Evolutionary conservation across 2,113 vertebrate genomes (phyloP), one percentile per base, ranked within the genome.

Genomic region (Tupaia chinensis): DNA sequence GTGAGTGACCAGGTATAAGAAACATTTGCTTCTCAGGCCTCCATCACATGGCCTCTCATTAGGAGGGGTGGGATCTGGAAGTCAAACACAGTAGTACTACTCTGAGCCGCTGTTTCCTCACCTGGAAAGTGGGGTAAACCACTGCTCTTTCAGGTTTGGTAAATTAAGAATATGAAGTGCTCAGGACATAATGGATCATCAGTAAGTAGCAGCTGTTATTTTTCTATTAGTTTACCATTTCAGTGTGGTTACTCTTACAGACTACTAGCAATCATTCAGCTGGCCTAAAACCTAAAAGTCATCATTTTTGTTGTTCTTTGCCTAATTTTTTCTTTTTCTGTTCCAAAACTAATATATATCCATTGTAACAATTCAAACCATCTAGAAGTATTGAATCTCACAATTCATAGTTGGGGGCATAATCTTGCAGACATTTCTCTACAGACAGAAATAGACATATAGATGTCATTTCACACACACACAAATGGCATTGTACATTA

Each of bases 61-160:
- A n/a, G 29, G 56, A 9, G 19, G 2, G 8, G 11, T 1, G 53
- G 70, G 20, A 5, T 25, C 29, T 0, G 13, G 8, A 6, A 0
- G 15, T 23, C 78, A 56, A 54, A 9, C 12, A 7, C 1, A 65
- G 19, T 0, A 6, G 25, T 14, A 5, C 56, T 27, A 66, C 32
- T 54, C 66, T 58, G 72, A 74, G 72, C 32, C 77, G 94, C 34
- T 7, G 44, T 70, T 86, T 91, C 9, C 89, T 78, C 34, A 19
- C 25, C 27, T 27, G 22, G 27, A 53, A 54, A 20, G 17, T 6
- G 25, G 20, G 4, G 16, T 15, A 12, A 27, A 16, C 27, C 32
- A 56, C 53, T 14, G 61, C 2, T 9, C 65, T 69, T 73, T 72
- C 54, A 15, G 34, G 32, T 60, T 32, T 72, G 74, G 27, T 5